These are phyloP conservation scores for Ceriagrion tenellum DNA, from an alignment of 2,888 invertebrate genomes.

Conservation along the genomic window DNA sequence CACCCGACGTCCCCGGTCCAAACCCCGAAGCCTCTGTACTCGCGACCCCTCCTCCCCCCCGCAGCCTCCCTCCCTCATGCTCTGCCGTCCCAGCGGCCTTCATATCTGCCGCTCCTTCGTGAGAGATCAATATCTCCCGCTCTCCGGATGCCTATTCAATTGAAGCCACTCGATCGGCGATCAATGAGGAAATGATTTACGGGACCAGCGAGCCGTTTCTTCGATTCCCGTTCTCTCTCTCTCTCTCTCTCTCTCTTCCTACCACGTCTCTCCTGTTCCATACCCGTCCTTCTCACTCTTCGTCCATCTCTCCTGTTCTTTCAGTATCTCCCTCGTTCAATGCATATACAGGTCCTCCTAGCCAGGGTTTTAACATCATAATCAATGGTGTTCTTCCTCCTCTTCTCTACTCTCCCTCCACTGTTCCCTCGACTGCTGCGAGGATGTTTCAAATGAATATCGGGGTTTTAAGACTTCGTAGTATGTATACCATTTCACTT, in stretches of 20 bases:
- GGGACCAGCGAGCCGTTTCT: background rate
- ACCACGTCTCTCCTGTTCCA: background rate
- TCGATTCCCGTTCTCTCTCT: background rate
- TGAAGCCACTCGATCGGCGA: constrained; percentile 59
- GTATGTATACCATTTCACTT: too few relatives aligned
- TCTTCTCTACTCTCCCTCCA: too few relatives aligned
- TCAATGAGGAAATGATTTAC: constrained; percentile 61
- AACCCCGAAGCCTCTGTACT: background rate
- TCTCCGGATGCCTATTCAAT: constrained; percentile 60
- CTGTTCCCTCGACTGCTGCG: too few relatives aligned
- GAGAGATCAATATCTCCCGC: constrained; percentile 38
- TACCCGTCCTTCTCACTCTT: background rate
- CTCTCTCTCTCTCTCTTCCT: background rate
- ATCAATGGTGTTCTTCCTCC: too few relatives aligned
- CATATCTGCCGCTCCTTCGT: background rate
- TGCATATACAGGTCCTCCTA: background rate
- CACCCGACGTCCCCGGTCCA: background rate
- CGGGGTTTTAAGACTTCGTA: too few relatives aligned
- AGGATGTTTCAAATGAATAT: too few relatives aligned
- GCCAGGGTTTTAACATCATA: too few relatives aligned
- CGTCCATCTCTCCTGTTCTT: background rate
- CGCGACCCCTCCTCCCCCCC: background rate
- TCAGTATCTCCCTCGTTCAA: background rate
- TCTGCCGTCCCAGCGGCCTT: background rate
- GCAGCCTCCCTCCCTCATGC: too few relatives aligned